Evolutionary conservation across 2,113 vertebrate species (phyloP).

Genomic region (Cryptotis parvus): DNA sequence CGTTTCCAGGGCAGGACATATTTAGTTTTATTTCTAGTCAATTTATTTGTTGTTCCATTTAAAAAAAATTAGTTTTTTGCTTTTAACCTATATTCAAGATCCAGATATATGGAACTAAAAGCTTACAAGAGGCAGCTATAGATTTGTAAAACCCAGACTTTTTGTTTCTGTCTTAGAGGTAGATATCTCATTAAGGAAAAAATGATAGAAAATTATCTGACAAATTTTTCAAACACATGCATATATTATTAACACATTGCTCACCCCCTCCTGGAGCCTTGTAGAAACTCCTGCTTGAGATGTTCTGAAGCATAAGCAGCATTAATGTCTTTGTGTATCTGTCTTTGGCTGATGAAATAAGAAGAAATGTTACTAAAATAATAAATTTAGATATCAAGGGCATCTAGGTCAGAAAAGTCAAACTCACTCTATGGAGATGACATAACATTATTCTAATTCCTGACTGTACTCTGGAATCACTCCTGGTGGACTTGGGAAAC

Average conservation of each 20-base stretch:
- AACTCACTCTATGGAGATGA: too few relatives aligned
- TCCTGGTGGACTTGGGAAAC: too few relatives aligned
- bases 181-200: neutral
- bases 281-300: neutral
- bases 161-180: neutral
- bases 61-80: slow-evolving; percentile 31
- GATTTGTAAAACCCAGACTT: neutral
- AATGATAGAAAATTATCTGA: neutral
- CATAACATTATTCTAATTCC: too few relatives aligned
- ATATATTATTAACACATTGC: neutral
- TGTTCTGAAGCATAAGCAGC: neutral
- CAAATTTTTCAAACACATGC: neutral
- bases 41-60: slow-evolving; percentile 54
- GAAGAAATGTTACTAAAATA: slow-evolving; percentile 72
- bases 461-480: too few relatives aligned
- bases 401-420: too few relatives aligned
- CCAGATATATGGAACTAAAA: slow-evolving; percentile 62
- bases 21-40: neutral
- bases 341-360: slow-evolving; percentile 53
- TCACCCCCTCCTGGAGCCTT: neutral
- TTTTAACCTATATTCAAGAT: slow-evolving; percentile 41
- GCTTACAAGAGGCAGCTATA: neutral
- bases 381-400: slow-evolving; percentile 63
- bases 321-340: neutral
- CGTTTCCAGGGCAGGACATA: neutral